Conservation (phyloP, 2,113 vertebrate genomes). For the Psephotus haematonotus region DNA sequence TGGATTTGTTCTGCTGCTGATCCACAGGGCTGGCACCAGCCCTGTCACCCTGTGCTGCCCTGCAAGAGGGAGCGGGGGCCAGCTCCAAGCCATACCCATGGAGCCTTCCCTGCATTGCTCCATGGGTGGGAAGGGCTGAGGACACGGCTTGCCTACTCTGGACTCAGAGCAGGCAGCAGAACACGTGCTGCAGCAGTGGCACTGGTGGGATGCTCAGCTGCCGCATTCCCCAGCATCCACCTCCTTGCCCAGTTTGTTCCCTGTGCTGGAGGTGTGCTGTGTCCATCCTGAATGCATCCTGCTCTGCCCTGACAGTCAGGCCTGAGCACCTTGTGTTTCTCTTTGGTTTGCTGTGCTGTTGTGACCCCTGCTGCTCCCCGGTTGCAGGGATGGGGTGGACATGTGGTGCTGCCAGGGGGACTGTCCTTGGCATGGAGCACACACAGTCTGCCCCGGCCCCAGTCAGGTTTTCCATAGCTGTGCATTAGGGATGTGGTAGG, state of each 20-base stretch:
- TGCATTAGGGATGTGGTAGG: not conserved
- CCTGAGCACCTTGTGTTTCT: not conserved
- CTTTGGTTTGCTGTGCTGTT: not conserved
- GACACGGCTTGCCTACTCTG: fast-evolving
- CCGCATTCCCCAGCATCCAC: not conserved
- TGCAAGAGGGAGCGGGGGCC: not conserved
- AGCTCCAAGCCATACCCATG: not conserved
- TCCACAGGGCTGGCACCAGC: not conserved
- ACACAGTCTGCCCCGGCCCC: not conserved
- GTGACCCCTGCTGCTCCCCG: not conserved
- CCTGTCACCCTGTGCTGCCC: not conserved
- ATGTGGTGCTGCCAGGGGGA: fast-evolving
- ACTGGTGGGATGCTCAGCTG: not conserved
- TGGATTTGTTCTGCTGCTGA: not conserved
- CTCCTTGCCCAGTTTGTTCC: not conserved
- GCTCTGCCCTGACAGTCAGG: not conserved
- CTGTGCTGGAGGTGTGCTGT: not conserved
- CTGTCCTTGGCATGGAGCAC: fast-evolving
- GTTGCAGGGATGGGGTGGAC: fast-evolving
- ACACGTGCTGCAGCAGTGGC: not conserved
- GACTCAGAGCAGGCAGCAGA: not conserved
- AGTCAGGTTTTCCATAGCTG: not conserved
- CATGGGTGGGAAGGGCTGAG: not conserved
- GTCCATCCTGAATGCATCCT: not conserved
- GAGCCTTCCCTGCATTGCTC: not conserved